phyloP scores from a whole-genome alignment of 2,888 invertebrate genomes.

The Dione vanillae region DNA sequence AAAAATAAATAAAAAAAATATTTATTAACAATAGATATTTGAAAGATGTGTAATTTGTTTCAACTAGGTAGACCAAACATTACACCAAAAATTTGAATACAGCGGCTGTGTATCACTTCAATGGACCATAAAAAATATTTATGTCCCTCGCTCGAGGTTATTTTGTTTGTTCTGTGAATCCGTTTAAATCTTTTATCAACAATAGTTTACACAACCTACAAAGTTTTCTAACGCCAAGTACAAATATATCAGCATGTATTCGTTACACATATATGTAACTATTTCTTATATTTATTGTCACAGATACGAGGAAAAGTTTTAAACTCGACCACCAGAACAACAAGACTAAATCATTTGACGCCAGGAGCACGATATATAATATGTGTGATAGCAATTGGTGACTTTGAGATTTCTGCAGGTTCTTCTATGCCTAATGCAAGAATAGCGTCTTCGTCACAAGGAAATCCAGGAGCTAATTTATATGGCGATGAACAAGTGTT shows the following conservation, averaged over 20 bases:
- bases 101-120: slow-evolving; percentile 82
- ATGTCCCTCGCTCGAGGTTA: slow-evolving; percentile 76
- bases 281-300: slow-evolving; percentile 33
- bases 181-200: slow-evolving; percentile 75
- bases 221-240: slow-evolving; percentile 54
- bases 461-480: slow-evolving; percentile 67
- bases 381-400: slow-evolving; percentile 94
- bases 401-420: slow-evolving; percentile 79
- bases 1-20: background rate
- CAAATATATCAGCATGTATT: slow-evolving; percentile 44
- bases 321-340: slow-evolving; percentile 89
- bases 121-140: slow-evolving; percentile 84
- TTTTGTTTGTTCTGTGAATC: slow-evolving; percentile 69
- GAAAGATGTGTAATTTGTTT: slow-evolving; percentile 30
- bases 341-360: slow-evolving; percentile 89
- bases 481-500: slow-evolving; percentile 86
- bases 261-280: slow-evolving; percentile 29
- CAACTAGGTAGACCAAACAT: slow-evolving; percentile 61
- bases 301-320: slow-evolving; percentile 91
- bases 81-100: slow-evolving; percentile 82
- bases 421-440: slow-evolving; percentile 80
- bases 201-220: slow-evolving; percentile 59
- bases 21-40: background rate
- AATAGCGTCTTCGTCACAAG: slow-evolving; percentile 68
- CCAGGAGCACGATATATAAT: slow-evolving; percentile 93